These are phyloP conservation scores for Athalia rosae DNA, from an alignment of 2,888 invertebrate species.

Conservation along the genomic window DNA sequence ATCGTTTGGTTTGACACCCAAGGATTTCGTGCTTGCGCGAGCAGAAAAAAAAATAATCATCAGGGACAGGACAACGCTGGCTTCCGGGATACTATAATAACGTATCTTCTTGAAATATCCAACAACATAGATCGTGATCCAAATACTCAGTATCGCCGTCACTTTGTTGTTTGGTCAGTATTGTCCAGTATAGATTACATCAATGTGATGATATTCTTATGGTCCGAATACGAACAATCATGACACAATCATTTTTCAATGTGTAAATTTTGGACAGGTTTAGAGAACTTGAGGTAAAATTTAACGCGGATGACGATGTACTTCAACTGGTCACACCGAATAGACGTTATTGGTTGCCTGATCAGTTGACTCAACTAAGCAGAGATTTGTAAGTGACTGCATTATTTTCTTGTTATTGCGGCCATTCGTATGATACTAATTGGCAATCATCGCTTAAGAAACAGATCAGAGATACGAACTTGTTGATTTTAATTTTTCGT, in stretches of 20 bases:
- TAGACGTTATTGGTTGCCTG: slow-evolving; percentile 11
- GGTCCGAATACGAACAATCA: not conserved
- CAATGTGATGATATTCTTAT: not conserved
- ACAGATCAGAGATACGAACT: too few species aligned
- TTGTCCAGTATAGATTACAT: not conserved
- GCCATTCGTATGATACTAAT: too few species aligned
- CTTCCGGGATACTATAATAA: slow-evolving; percentile 19
- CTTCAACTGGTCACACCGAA: slow-evolving; percentile 13
- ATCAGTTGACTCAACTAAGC: slow-evolving; percentile 1
- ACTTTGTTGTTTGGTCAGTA: slow-evolving; percentile 36
- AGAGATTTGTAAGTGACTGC: slow-evolving; percentile 23
- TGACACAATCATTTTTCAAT: not conserved
- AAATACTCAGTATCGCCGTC: slow-evolving; percentile 20
- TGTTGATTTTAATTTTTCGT: too few species aligned
- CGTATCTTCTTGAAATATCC: not conserved
- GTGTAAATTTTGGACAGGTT: not conserved
- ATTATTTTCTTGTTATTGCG: not conserved
- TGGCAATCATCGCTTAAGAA: too few species aligned
- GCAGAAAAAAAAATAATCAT: not conserved
- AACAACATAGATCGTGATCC: not conserved
- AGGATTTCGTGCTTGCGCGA: slow-evolving; percentile 1
- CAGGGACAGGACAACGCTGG: not conserved
- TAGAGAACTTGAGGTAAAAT: not conserved
- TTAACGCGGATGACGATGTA: not conserved
- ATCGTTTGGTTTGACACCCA: slow-evolving; percentile 31